phyloP scores from a whole-genome alignment of 2,888 invertebrate genomes.

The Belgica antarctica region DNA sequence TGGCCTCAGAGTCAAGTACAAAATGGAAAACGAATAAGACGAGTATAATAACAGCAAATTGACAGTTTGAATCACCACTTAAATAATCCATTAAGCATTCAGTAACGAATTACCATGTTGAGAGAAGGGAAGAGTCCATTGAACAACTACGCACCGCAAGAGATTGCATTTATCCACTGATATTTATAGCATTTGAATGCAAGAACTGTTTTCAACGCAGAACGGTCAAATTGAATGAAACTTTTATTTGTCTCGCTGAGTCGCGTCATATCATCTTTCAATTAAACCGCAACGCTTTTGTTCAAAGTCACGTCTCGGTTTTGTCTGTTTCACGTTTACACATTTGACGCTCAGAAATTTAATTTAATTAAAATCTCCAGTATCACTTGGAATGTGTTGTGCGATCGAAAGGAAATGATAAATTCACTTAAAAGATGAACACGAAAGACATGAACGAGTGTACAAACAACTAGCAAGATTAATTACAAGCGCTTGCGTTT shows the following conservation, averaged over 20 bases:
- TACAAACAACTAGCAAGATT: slow-evolving; percentile 11
- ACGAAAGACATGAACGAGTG: slow-evolving; percentile 24
- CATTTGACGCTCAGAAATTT: no score
- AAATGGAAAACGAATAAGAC: slow-evolving; percentile 8
- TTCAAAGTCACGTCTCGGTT: not conserved
- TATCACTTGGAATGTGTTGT: slow-evolving; percentile 14
- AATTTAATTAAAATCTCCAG: not conserved
- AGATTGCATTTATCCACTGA: not conserved
- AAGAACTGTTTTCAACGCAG: no score
- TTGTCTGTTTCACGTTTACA: no score
- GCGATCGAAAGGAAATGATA: slow-evolving; percentile 29
- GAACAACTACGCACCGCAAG: not conserved
- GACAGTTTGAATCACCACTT: slow-evolving; percentile 30
- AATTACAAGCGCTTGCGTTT: not conserved
- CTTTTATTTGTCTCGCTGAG: not conserved
- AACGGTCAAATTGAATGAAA: not conserved
- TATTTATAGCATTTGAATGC: slow-evolving; percentile 29
- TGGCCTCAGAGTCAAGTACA: slow-evolving; percentile 12
- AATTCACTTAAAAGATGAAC: not conserved
- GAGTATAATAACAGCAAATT: slow-evolving; percentile 30
- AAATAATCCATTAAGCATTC: slow-evolving; percentile 21
- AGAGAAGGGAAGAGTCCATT: no score
- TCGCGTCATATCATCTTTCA: slow-evolving; percentile 12
- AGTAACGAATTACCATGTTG: slow-evolving; percentile 17
- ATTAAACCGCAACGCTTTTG: no score